These are phyloP conservation scores for Syngnathus rostellatus DNA, from an alignment of 2,797 vertebrate genomes.

Conservation along the genomic window DNA sequence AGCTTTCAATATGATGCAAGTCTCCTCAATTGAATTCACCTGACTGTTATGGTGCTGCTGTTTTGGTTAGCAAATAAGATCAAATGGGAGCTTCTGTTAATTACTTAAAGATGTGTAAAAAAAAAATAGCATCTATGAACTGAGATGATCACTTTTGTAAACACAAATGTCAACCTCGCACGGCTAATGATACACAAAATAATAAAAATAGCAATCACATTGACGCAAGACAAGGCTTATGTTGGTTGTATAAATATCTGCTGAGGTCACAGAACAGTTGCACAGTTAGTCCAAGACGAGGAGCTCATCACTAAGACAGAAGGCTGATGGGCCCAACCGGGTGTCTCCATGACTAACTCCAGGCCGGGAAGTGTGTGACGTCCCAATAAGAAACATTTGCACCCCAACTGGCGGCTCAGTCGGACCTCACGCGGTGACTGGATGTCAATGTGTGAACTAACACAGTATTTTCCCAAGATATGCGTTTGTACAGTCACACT, in stretches of 20 bases:
- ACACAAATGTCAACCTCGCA: background rate
- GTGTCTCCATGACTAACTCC: constrained; percentile 1
- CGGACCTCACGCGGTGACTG: background rate
- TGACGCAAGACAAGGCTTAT: constrained; percentile 3
- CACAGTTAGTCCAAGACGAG: constrained; percentile 19
- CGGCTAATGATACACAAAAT: background rate
- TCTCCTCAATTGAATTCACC: background rate
- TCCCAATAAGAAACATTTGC: constrained; percentile 5
- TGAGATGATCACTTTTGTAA: no score
- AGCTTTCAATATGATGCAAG: background rate
- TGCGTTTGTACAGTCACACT: background rate
- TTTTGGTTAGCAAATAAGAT: background rate
- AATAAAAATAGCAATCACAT: background rate
- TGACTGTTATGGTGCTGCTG: background rate
- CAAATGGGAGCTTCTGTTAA: background rate
- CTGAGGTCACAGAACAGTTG: constrained; percentile 6
- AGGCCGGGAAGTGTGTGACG: constrained; percentile 8
- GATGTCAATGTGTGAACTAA: constrained; percentile 5
- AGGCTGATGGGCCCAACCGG: constrained; percentile 12
- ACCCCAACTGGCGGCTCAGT: constrained; percentile 1
- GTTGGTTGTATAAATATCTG: constrained; percentile 10
- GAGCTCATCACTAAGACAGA: constrained; percentile 28
- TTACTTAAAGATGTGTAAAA: no score
- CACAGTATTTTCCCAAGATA: background rate
- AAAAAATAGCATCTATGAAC: no score